Percentiles rank a stretch among this genome's conserved stretches.
These are phyloP conservation scores for Alentia gelatinosa DNA, from an alignment of 2,888 invertebrate genomes.

Conservation along the genomic window DNA sequence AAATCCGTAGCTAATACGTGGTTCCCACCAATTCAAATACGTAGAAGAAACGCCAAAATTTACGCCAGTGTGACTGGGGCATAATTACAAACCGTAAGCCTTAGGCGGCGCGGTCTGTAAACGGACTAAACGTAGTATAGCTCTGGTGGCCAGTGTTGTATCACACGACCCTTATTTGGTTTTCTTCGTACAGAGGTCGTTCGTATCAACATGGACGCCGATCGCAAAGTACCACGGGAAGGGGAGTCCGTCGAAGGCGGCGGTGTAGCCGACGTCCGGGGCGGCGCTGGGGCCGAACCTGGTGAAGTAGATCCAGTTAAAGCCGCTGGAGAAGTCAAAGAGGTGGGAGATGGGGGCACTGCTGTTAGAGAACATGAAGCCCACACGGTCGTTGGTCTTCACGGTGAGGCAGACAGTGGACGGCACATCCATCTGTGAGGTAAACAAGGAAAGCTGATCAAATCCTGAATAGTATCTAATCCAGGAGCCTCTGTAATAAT, in stretches of 20 bases:
- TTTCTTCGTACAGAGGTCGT: neutral
- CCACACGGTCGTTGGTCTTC: slow-evolving; percentile 28
- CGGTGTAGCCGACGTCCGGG: neutral
- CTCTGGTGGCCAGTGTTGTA: too few relatives aligned
- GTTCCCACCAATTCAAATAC: too few relatives aligned
- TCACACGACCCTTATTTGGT: too few relatives aligned
- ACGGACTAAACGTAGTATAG: too few relatives aligned
- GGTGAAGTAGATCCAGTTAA: slow-evolving; percentile 49
- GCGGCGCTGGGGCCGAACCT: neutral
- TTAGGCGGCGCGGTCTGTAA: too few relatives aligned
- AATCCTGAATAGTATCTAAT: neutral
- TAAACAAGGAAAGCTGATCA: neutral
- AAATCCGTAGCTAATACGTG: too few relatives aligned
- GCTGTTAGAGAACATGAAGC: slow-evolving; percentile 12
- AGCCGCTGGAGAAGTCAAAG: slow-evolving; percentile 36
- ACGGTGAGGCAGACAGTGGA: neutral
- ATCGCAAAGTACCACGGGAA: slow-evolving; percentile 49
- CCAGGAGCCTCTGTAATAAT: too few relatives aligned
- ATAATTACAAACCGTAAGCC: too few relatives aligned
- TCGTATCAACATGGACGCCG: neutral
- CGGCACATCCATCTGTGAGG: neutral
- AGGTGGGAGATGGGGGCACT: slow-evolving; percentile 13
- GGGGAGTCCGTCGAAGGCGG: neutral
- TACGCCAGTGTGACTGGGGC: too few relatives aligned
- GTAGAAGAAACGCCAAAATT: too few relatives aligned